Evolutionary conservation across 1,140 invertebrate genomes (phyloP).

Genomic region (Conopomorpha cramerella): DNA sequence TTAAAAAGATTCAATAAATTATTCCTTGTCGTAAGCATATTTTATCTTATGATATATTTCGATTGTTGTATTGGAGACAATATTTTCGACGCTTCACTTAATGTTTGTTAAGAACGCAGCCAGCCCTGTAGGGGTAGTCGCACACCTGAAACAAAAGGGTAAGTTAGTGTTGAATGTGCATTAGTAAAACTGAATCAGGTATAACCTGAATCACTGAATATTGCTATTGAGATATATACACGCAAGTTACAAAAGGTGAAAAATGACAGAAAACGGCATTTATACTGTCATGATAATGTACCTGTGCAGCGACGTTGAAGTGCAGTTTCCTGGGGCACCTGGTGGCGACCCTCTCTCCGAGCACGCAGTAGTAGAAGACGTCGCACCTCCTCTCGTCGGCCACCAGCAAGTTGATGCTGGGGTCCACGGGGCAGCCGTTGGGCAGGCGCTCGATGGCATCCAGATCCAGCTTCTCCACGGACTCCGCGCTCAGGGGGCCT

Average conservation of each 20-base stretch:
- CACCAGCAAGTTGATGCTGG: slow-evolving; percentile 37
- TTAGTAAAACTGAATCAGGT: not conserved
- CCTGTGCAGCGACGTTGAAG: slow-evolving; percentile 59
- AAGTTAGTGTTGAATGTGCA: not conserved
- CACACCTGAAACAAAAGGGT: slow-evolving; percentile 18
- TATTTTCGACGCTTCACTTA: no score
- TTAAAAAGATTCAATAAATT: no score
- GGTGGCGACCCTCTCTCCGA: slow-evolving; percentile 40
- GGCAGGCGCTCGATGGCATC: slow-evolving; percentile 12
- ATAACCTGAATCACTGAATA: not conserved
- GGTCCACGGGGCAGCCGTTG: slow-evolving; percentile 35
- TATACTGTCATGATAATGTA: slow-evolving; percentile 4
- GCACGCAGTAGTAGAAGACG: slow-evolving; percentile 65
- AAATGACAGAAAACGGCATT: not conserved
- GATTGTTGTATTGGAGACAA: no score
- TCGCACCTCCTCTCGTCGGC: slow-evolving; percentile 59
- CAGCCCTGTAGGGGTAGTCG: slow-evolving; percentile 19
- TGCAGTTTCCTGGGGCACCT: slow-evolving; percentile 58
- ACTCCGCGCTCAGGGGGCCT: not conserved
- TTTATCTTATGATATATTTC: no score
- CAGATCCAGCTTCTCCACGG: not conserved
- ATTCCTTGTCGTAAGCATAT: no score
- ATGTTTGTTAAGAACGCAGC: no score
- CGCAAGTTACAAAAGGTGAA: no score
- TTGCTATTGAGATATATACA: not conserved